A percentile compares a stretch with the other conserved stretches of the same genome.
phyloP scores from a whole-genome alignment of 2,797 vertebrate species.

The Echeneis naucrates region DNA sequence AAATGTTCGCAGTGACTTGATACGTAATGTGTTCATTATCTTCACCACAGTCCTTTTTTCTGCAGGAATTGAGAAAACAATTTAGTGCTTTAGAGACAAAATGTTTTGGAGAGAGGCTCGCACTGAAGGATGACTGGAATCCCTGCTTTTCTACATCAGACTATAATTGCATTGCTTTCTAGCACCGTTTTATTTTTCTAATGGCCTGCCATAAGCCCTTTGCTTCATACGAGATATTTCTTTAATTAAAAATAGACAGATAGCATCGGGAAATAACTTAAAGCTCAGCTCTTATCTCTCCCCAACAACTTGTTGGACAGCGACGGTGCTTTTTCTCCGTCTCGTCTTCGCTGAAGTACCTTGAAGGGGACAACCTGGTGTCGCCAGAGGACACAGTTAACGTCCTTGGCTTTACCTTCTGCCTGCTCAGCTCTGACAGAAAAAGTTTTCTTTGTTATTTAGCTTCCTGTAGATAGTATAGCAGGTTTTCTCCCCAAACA shows the following conservation, averaged over 20 bases:
- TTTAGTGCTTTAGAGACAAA: neutral
- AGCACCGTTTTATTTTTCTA: neutral
- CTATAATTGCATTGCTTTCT: constrained; percentile 13
- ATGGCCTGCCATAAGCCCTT: constrained; percentile 5
- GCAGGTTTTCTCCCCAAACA: constrained; percentile 17
- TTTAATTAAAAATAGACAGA: constrained; percentile 39
- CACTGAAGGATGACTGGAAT: neutral
- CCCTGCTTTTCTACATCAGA: neutral
- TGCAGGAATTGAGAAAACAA: neutral
- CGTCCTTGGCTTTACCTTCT: neutral
- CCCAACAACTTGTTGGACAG: constrained; percentile 8
- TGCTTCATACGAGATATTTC: constrained; percentile 7
- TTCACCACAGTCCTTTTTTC: neutral
- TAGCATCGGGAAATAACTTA: constrained; percentile 19
- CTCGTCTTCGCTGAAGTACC: neutral
- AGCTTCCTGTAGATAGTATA: neutral
- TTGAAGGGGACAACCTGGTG: neutral
- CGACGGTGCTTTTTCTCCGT: neutral
- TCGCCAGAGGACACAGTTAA: neutral
- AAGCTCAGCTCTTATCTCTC: constrained; percentile 25
- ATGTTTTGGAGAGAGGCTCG: neutral
- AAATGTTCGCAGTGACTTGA: too few relatives aligned
- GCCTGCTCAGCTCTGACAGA: neutral
- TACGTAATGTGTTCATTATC: too few relatives aligned
- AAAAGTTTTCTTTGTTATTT: constrained; percentile 18